A percentile compares a stretch with the other conserved stretches of the same genome.
Evolutionary conservation across 2,113 vertebrate species (phyloP).

Genomic region (Lepisosteus oculatus): DNA sequence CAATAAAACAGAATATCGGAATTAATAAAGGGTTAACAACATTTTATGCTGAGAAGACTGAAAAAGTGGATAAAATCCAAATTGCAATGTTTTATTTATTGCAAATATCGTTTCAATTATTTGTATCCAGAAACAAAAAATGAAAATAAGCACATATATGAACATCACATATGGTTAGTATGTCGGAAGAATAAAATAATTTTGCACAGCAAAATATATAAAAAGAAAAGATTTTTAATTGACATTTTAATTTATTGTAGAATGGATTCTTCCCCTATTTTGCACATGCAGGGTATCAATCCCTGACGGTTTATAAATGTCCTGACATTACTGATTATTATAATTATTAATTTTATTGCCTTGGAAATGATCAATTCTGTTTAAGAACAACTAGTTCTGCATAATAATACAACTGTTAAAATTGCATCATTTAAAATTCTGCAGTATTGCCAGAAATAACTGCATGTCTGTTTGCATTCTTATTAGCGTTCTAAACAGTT

Average conservation of each 20-base stretch:
- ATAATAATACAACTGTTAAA: conserved; percentile 86
- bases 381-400: conserved; percentile 85
- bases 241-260: conserved; percentile 90
- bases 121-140: conserved; percentile 64
- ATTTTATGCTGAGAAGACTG: conserved; percentile 49
- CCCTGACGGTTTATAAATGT: conserved; percentile 88
- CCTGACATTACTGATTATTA: conserved; percentile 87
- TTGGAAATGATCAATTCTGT: conserved; percentile 88
- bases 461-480: conserved; percentile 53
- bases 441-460: conserved; percentile 80
- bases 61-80: conserved; percentile 60
- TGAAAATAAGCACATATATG: conserved; percentile 92
- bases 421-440: conserved; percentile 78
- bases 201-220: conserved; percentile 99
- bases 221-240: conserved; percentile 81
- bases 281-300: conserved; percentile 93
- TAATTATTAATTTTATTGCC: conserved; percentile 75
- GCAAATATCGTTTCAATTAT: conserved; percentile 69
- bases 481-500: conserved; percentile 83
- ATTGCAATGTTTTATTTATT: conserved; percentile 66
- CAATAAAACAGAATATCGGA: conserved; percentile 17
- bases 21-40: conserved; percentile 19
- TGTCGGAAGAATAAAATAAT: conserved; percentile 91
- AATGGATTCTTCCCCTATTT: conserved; percentile 82
- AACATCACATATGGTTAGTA: conserved; percentile 98